Evolutionary conservation across 2,113 vertebrate species (phyloP).

Genomic region (Calcarius ornatus): DNA sequence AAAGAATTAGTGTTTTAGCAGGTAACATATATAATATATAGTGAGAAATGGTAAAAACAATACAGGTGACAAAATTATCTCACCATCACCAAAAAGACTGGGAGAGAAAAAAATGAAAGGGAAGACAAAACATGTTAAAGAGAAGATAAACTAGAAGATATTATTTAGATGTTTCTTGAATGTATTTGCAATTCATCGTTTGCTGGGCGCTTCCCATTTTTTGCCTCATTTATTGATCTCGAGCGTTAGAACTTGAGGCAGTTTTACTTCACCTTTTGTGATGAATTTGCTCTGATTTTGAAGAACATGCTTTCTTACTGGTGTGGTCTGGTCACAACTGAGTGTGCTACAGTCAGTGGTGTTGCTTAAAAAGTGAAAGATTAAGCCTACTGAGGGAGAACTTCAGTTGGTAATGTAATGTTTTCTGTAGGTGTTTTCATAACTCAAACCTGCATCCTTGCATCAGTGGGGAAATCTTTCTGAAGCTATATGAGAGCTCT

Average conservation of each 20-base stretch:
- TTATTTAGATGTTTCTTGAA: not conserved
- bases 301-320: not conserved
- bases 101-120: not conserved
- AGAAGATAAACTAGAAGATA: not conserved
- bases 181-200: not conserved
- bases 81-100: not conserved
- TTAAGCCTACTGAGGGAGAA: not conserved
- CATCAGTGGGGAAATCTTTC: not conserved
- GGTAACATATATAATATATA: not conserved
- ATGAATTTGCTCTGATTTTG: not conserved
- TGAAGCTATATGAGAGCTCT: not conserved
- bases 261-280: not conserved
- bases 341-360: not conserved
- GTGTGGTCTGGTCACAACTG: not conserved
- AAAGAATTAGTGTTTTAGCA: not conserved
- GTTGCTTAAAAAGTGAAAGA: not conserved
- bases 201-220: not conserved
- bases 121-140: not conserved
- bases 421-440: not conserved
- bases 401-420: not conserved
- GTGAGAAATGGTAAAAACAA: not conserved
- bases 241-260: not conserved
- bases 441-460: not conserved
- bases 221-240: not conserved
- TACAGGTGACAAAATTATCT: not conserved